Evolutionary conservation across 2,113 vertebrate genomes (phyloP), one percentile per base, ranked within the genome.

Genomic region (Scytalopus superciliaris): DNA sequence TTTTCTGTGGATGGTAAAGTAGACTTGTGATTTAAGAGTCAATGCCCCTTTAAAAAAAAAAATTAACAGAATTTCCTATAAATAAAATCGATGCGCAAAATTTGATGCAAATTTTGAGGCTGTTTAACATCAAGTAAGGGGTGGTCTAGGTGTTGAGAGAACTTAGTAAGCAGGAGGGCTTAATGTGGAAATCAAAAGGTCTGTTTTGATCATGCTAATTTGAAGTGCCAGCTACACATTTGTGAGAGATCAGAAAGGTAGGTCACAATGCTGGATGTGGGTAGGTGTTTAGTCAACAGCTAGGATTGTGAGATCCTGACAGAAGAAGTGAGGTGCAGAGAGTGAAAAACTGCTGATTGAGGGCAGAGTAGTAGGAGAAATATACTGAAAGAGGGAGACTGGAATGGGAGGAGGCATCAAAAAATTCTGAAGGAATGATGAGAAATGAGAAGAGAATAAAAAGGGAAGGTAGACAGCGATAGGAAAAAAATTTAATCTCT

Each of bases 241-340:
- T 0, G 3, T 74, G 68, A 89, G 59, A 78, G 86, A 92, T 81
- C 56, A 62, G 78, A 60, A 97, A 95, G 94, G 87, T 87, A 94
- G 95, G 93, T 94, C 95, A 89, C 60, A 84, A 7, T 75, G 73
- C 74, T 89, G 80, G 49, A 30, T 67, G 79, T 92, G 84, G 91
- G 91, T 92, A 89, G 88, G 86, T 94, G 93, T 95, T 97, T 75
- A 92, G 76, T 70, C 93, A 93, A 82, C 91, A 89, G 75, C 86
- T 42, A 93, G 25, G 52, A 75, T 3, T 89, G 91, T 92, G 91
- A 72, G 64, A 94, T 95, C 52, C 56, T 94, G 86, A 78, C 89
- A 81, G 72, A 93, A 93, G 80, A 80, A 90, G 53, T 0, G 14
- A 90, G 42, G 52, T 50, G 23, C 64, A 93, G 35, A 62, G 52